Evolutionary conservation across 1,140 invertebrate species (phyloP).

Genomic region (Camponotus vicinus): DNA sequence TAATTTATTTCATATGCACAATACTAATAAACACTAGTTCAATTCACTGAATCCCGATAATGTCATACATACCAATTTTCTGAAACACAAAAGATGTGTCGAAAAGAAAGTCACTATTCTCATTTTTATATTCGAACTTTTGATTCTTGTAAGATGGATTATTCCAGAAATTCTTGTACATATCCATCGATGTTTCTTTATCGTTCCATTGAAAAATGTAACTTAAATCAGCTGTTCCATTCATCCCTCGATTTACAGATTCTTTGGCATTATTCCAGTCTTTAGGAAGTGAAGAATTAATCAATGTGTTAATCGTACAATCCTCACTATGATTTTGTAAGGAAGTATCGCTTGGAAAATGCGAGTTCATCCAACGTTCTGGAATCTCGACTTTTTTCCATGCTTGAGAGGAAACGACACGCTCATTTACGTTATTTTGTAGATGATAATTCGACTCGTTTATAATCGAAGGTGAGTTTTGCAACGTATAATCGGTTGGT

Average conservation of each 20-base stretch:
- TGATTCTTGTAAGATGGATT: background rate
- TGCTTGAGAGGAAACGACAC: background rate
- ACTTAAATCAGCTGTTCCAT: background rate
- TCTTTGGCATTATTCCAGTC: background rate
- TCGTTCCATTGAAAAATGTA: background rate
- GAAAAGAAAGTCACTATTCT: too few species aligned
- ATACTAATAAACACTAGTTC: background rate
- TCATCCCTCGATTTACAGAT: background rate
- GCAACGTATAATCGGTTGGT: background rate
- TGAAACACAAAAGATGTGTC: conserved; percentile 6
- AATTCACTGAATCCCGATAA: background rate
- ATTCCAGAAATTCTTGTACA: background rate
- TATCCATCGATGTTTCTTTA: background rate
- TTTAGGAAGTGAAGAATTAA: background rate
- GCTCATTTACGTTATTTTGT: background rate
- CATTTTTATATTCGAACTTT: background rate
- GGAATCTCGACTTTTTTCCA: conserved; percentile 1
- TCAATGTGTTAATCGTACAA: background rate
- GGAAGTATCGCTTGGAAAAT: background rate
- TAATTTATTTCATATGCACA: background rate
- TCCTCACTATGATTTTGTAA: background rate
- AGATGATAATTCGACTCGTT: background rate
- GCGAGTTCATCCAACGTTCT: background rate
- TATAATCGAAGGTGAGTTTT: background rate
- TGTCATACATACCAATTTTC: conserved; percentile 48